Evolutionary conservation across 2,888 invertebrate species (phyloP).

Genomic region (Hipparchia semele): DNA sequence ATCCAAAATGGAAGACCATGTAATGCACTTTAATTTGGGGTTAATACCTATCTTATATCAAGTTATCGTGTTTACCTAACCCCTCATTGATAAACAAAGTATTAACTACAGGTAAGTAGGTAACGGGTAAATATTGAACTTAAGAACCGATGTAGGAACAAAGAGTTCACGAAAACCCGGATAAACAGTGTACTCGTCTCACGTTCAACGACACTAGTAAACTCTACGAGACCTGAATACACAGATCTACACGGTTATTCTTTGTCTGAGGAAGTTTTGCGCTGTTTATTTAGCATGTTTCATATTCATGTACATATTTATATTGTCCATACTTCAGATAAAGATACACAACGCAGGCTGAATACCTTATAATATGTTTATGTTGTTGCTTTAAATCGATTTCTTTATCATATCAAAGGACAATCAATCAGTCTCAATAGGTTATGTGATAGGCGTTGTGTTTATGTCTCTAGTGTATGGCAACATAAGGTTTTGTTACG

Average conservation of each 20-base stretch:
- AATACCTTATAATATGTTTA: slow-evolving; percentile 19
- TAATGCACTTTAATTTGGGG: background rate
- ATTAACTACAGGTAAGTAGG: background rate
- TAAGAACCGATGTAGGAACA: background rate
- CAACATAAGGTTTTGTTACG: background rate
- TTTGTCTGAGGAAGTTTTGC: slow-evolving; percentile 40
- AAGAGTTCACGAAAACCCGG: slow-evolving; percentile 59
- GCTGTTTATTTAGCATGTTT: slow-evolving; percentile 24
- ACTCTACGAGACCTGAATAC: slow-evolving; percentile 63
- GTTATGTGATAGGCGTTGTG: background rate
- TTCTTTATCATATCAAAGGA: slow-evolving; percentile 32
- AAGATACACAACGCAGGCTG: slow-evolving; percentile 26
- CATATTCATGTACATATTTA: slow-evolving; percentile 36
- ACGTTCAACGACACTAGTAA: slow-evolving; percentile 57
- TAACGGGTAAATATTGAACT: background rate
- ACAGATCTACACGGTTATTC: slow-evolving; percentile 36
- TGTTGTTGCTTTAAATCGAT: slow-evolving; percentile 12
- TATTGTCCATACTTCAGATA: slow-evolving; percentile 29
- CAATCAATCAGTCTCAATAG: slow-evolving; percentile 20
- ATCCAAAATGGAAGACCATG: background rate
- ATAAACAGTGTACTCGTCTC: slow-evolving; percentile 76
- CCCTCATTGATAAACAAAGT: background rate
- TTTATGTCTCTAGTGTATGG: slow-evolving; percentile 3
- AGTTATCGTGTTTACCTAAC: background rate
- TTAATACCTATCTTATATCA: background rate